A percentile compares a stretch with the other conserved stretches of the same genome.
Evolutionary conservation across 37 sponge, comb jelly and placozoan genomes (phyloP).

Genomic region (Agelas oroides): DNA sequence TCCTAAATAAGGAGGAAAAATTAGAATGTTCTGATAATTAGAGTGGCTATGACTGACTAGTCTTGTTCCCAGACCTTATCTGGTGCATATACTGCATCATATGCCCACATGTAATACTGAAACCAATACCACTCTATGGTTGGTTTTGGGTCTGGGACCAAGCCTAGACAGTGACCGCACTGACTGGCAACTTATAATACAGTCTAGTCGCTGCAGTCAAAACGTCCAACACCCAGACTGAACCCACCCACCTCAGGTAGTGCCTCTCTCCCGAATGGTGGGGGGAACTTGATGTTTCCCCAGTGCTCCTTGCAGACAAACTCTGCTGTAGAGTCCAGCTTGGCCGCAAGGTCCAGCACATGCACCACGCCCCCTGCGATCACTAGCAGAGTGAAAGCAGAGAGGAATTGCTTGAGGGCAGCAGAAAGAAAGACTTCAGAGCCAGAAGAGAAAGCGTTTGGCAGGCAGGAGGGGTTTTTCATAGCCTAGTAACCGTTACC

Average conservation of each 20-base stretch:
- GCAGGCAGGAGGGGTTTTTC: neutral
- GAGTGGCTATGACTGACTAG: neutral
- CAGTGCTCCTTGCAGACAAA: constrained; percentile 90
- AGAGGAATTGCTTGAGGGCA: no score
- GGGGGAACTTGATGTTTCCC: constrained; percentile 89
- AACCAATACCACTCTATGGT: no score
- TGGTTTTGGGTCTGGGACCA: no score
- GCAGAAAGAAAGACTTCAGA: neutral
- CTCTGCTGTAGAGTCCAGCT: constrained; percentile 95
- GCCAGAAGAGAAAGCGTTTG: neutral
- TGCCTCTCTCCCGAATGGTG: constrained; percentile 97
- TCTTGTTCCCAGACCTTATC: no score
- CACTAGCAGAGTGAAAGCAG: constrained; percentile 42
- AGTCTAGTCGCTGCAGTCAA: no score
- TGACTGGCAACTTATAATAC: no score
- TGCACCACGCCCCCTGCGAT: constrained; percentile 58
- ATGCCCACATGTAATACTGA: no score
- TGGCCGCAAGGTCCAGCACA: constrained; percentile 94
- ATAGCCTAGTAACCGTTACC: no score
- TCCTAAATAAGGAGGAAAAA: constrained; percentile 45
- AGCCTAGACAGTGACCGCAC: no score
- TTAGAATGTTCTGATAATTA: neutral
- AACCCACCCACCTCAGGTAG: constrained; percentile 82
- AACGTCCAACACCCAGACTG: no score
- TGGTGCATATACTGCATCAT: no score